Evolutionary conservation across 2,797 vertebrate genomes (phyloP).

Genomic region (Cryptoblepharus egeriae): DNA sequence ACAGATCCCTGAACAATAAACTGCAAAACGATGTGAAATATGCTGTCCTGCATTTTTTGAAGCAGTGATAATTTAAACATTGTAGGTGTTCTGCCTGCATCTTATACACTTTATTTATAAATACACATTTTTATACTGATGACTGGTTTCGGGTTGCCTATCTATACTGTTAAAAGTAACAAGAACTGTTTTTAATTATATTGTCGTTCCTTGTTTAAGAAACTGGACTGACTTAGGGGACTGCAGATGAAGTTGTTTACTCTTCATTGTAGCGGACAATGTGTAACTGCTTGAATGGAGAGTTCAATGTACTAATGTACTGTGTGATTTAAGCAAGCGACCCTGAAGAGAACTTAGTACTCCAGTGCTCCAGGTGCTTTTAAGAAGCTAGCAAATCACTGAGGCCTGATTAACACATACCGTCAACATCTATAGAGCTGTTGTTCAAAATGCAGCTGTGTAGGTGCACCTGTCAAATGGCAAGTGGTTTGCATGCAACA

Average conservation of each 20-base stretch:
- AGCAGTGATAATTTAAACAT: not conserved
- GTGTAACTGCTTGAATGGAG: not conserved
- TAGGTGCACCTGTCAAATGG: not conserved
- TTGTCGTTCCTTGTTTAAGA: not conserved
- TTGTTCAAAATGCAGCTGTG: not conserved
- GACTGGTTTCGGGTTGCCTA: not conserved
- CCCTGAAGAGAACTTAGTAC: not conserved
- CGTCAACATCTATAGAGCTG: not conserved
- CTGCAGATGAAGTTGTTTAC: not conserved
- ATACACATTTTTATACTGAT: not conserved
- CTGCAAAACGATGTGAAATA: not conserved
- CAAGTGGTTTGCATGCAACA: not conserved
- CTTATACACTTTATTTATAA: not conserved
- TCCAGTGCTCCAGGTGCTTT: conserved; percentile 4
- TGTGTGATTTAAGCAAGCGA: conserved; percentile 27
- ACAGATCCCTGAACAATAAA: not conserved
- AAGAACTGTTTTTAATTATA: not conserved
- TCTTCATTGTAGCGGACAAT: not conserved
- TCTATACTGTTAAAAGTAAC: not conserved
- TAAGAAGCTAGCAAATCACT: not conserved
- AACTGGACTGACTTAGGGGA: not conserved
- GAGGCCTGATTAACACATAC: not conserved
- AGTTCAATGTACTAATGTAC: too few relatives aligned
- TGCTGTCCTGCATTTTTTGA: not conserved
- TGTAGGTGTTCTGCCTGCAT: not conserved